These are phyloP conservation scores for Raillietiella orientalis DNA, from an alignment of 2,888 invertebrate genomes.

Conservation along the genomic window DNA sequence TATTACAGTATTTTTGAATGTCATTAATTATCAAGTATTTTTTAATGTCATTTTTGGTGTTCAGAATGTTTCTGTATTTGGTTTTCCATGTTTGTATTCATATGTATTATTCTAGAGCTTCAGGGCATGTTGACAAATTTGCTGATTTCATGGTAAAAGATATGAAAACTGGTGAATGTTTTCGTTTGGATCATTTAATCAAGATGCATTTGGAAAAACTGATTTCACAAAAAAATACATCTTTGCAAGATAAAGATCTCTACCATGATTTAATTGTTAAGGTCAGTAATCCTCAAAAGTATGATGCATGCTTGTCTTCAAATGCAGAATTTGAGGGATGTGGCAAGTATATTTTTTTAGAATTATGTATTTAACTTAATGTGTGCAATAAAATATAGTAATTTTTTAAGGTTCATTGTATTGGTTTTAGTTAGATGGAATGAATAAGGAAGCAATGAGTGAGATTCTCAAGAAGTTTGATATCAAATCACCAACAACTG, in stretches of 20 bases:
- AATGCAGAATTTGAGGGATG: neutral
- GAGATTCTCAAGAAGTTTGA: constrained; percentile 47
- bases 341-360: neutral
- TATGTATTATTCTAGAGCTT: constrained; percentile 38
- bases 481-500: constrained; percentile 82
- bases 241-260: constrained; percentile 21
- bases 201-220: constrained; percentile 66
- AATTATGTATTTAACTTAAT: constrained; percentile 5
- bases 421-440: constrained; percentile 35
- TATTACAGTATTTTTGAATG: neutral
- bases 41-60: neutral
- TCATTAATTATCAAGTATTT: neutral
- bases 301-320: no score
- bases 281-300: neutral
- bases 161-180: constrained; percentile 78
- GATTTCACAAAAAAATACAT: constrained; percentile 44
- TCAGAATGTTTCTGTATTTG: neutral
- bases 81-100: neutral
- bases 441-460: constrained; percentile 64
- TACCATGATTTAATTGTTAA: neutral
- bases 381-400: constrained; percentile 4
- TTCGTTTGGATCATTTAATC: constrained; percentile 84
- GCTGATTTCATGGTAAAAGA: constrained; percentile 99
- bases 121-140: constrained; percentile 95
- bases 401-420: constrained; percentile 5